Evolutionary conservation across 2,888 invertebrate genomes (phyloP).

Genomic region (Zhengitettix transpicula): DNA sequence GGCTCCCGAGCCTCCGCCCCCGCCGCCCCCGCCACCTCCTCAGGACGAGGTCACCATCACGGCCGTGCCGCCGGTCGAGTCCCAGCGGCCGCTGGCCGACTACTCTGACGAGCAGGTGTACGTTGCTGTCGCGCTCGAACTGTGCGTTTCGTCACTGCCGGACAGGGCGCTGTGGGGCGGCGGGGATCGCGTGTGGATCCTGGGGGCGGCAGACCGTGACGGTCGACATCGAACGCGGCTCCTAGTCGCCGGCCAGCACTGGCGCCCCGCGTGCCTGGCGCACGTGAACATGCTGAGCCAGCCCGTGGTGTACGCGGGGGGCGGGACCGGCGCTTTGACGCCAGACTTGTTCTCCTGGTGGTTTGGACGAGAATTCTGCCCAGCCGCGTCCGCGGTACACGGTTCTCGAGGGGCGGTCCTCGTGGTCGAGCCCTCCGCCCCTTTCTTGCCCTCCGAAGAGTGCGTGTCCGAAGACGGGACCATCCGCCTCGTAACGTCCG

Average conservation of each 20-base stretch:
- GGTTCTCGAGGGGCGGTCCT: slow-evolving; percentile 24
- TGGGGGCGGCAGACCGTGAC: slow-evolving; percentile 29
- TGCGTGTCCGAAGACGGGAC: slow-evolving; percentile 18
- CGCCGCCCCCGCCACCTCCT: not conserved
- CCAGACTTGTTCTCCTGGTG: slow-evolving; percentile 31
- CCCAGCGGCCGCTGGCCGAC: slow-evolving; percentile 9
- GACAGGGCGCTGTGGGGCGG: slow-evolving; percentile 5
- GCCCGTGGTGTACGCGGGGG: slow-evolving; percentile 31
- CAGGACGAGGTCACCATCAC: too few species aligned
- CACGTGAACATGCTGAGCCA: slow-evolving; percentile 31
- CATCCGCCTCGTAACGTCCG: slow-evolving; percentile 17
- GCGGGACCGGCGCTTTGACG: slow-evolving; percentile 26
- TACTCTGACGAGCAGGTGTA: slow-evolving; percentile 21
- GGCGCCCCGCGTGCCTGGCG: slow-evolving; percentile 27
- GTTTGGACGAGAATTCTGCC: slow-evolving; percentile 31
- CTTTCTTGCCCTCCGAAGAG: slow-evolving; percentile 17
- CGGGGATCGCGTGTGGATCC: slow-evolving; percentile 21
- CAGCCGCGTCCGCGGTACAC: slow-evolving; percentile 28
- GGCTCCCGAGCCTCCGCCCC: not conserved
- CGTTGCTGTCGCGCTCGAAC: slow-evolving; percentile 26
- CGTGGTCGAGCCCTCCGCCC: slow-evolving; percentile 24
- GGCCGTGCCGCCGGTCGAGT: not conserved
- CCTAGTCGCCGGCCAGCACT: slow-evolving; percentile 28
- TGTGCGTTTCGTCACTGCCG: slow-evolving; percentile 25
- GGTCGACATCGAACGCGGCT: slow-evolving; percentile 29